These are phyloP conservation scores for Melanostigma gelatinosum DNA, from an alignment of 2,113 vertebrate genomes.

Conservation along the genomic window DNA sequence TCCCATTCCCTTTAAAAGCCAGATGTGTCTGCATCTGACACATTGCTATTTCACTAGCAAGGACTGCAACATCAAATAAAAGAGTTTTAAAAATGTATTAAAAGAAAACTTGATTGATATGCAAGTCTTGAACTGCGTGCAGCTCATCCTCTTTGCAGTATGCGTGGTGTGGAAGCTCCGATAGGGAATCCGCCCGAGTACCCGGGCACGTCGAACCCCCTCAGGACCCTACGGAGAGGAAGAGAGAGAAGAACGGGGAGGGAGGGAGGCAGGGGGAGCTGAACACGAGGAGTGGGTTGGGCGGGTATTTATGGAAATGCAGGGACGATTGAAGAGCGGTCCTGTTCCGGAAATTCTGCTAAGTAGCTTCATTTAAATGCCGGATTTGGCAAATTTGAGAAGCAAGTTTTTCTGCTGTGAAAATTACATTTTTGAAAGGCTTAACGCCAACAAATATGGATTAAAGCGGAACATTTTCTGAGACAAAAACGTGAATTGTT, in stretches of 20 bases:
- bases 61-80: not conserved
- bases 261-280: not conserved
- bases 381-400: not conserved
- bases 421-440: not conserved
- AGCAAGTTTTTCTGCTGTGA: not conserved
- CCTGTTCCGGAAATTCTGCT: not conserved
- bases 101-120: not conserved
- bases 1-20: not conserved
- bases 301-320: not conserved
- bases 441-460: not conserved
- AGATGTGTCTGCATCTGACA: not conserved
- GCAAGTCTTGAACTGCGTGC: not conserved
- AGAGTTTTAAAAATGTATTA: not conserved
- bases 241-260: no score
- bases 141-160: not conserved
- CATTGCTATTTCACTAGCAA: no score
- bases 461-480: not conserved
- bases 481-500: not conserved
- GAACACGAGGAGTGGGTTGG: not conserved
- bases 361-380: not conserved
- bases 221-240: no score
- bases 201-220: not conserved
- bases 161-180: no score
- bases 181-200: not conserved
- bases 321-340: not conserved